Evolutionary conservation across 2,113 vertebrate species (phyloP), one percentile per base, ranked within the genome.

Genomic region (Electrona antarctica): DNA sequence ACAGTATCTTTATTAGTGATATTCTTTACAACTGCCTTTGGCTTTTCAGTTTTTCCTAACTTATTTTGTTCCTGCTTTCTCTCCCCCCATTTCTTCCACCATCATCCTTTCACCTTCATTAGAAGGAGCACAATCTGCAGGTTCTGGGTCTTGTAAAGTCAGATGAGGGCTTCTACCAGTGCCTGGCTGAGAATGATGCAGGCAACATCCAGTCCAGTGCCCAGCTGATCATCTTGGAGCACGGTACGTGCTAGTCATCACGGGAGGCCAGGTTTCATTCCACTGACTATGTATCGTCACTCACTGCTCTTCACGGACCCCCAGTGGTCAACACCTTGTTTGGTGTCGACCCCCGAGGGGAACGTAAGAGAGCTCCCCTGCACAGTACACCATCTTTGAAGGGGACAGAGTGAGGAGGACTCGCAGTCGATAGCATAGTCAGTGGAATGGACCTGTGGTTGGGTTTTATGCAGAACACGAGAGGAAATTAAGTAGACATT

Each of bases 161-260:
- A 7, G 98, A 99, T 52, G 97, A 99, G 91, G 98, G 98, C 78
- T 99, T 98, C 91, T 99, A 99, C 91, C 98, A 99, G 68, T 99
- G 98, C 88, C 94, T 99, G 72, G 96, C 96, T 0, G 97, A 99
- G 89, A 99, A 98, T 1, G 98, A 98, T 73, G 96, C 89, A 15
- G 97, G 98, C 57, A 99, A 99, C 84, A 89, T 93, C 21, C 98
- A 99, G 78, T 93, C 97, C 67, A 95, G 95, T 77, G 97, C 97
- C 52, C 98, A 99, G 78, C 94, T 99, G 85, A 95, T 99, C 89
- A 98, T 99, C 79, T 87, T 99, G 66, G 96, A 98, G 69, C 95
- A 96, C 82, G 98, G 98, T 99, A 96, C 90, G 95, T 21, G 21
- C 48, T 47, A 71, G 68, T 51, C 55, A 49, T 41, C 33, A 6